Evolutionary conservation across 1,140 invertebrate species (phyloP), one percentile per base, ranked within the genome.

Genomic region (Drosophila insularis): DNA sequence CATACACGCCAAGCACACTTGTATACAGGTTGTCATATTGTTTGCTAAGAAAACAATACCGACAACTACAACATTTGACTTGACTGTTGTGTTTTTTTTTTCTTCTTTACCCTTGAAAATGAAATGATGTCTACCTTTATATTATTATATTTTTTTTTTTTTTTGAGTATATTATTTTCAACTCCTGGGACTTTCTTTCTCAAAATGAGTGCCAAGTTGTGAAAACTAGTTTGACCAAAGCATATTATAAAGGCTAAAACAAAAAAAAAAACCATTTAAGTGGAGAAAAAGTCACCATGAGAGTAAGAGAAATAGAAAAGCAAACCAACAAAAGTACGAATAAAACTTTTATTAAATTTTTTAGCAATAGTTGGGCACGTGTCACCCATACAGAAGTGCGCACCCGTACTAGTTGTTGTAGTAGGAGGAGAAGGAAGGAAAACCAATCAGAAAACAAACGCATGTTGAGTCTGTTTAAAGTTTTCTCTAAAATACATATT

Each of bases 31-130:
- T 50, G 43, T 8, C 43, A 50, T 50, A 50, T 50, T 50, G 43
- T 50, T 50, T 50, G 43, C 17, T 50, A 50, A 50, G 43, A 50
- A 50, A 50, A 50, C 64, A 64, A 68, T 23, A 53, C 59, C 23
- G 27, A 46, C 43, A 17, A 46, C 27, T 27, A 27, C 14, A 46
- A 19, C 6, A 6, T 43, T 23, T 31, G n/a, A 35, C 27, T 46
- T 27, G 27, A 27, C 27, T 23, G 31, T n/a, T 32, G 32, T 35
- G 10, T 27, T 27, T 6, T 27, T 13, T 31, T 40, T 35, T 35
- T 40, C n/a, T n/a, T 32, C 17, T 23, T 32, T 67, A 71, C 65
- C 68, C 69, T 71, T 55, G 50, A 69, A 13, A 37, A 37, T 13
- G 11, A 13, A 13, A 13, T 37, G 35, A 37, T 37, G 32, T 35